phyloP scores from a whole-genome alignment of 2,888 invertebrate genomes.

The Orchesellides sinensis region DNA sequence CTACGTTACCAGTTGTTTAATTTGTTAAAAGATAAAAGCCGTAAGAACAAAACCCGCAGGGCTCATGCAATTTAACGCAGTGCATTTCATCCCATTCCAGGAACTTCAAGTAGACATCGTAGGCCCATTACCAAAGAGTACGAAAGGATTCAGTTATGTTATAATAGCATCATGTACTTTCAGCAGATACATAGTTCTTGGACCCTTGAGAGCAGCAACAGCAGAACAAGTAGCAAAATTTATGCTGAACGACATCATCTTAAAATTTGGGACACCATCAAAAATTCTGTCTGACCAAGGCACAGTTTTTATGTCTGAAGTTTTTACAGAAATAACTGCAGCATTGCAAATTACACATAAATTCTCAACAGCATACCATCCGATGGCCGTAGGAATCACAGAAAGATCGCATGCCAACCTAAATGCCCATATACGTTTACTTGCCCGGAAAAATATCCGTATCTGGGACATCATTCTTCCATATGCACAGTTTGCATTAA shows the following conservation, averaged over 20 bases:
- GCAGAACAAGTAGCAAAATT: conserved; percentile 9
- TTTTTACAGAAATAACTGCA: background rate
- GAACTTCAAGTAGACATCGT: background rate
- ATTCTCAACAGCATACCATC: background rate
- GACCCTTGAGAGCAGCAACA: background rate
- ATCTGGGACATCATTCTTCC: background rate
- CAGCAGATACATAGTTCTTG: background rate
- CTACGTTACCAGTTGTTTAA: conserved; percentile 12
- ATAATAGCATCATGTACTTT: background rate
- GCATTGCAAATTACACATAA: background rate
- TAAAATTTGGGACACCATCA: background rate
- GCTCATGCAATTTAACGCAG: background rate
- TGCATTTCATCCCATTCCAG: too few species aligned
- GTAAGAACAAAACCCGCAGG: conserved; percentile 10
- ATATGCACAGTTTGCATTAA: background rate
- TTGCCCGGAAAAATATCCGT: background rate
- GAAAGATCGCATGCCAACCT: conserved; percentile 3
- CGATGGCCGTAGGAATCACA: background rate
- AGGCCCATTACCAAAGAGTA: background rate
- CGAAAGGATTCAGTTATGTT: background rate
- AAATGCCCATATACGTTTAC: background rate
- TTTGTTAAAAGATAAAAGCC: conserved; percentile 27
- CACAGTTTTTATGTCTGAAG: background rate
- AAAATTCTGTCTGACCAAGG: background rate
- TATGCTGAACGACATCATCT: background rate